Conservation (phyloP, 1,140 invertebrate species). For the Drosophila auraria region DNA sequence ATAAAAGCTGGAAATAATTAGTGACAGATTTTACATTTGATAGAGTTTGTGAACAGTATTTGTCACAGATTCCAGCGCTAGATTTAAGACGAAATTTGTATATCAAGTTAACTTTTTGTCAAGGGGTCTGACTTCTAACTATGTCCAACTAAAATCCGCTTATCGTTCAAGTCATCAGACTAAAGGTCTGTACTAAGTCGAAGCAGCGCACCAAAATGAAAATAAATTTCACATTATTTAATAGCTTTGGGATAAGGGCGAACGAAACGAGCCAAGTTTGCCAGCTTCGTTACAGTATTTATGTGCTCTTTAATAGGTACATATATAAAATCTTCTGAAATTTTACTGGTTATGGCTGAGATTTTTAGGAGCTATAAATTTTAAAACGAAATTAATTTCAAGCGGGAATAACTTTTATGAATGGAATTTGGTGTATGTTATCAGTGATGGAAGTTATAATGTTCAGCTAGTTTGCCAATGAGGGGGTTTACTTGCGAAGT, state of each 20-base stretch:
- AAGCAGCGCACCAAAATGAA: constrained; percentile 7
- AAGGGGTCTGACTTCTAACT: constrained; percentile 16
- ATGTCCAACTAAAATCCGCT: constrained; percentile 23
- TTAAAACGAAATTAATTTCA: constrained; percentile 30
- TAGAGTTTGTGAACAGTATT: not conserved
- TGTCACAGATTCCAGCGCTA: constrained; percentile 12
- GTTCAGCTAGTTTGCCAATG: not conserved
- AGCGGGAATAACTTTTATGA: constrained; percentile 5
- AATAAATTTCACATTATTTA: constrained; percentile 45
- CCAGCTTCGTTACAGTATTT: constrained; percentile 56
- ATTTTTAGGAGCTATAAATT: constrained; percentile 57
- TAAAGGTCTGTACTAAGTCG: constrained; percentile 11
- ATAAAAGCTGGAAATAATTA: not conserved
- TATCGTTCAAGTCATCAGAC: constrained; percentile 29
- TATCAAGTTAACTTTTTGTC: constrained; percentile 22
- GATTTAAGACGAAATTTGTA: constrained; percentile 2
- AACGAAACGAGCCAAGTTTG: constrained; percentile 33
- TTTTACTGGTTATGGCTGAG: constrained; percentile 12
- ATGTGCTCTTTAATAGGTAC: constrained; percentile 51
- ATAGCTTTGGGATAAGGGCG: constrained; percentile 46
- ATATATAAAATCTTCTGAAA: constrained; percentile 35
- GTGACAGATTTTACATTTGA: constrained; percentile 7
- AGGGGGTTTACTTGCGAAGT: not conserved
- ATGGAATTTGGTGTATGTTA: not conserved
- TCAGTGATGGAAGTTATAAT: not conserved